A percentile compares a stretch with the other conserved stretches of the same genome.
Conservation (phyloP, 2,888 invertebrate genomes). For the Masnerella sp. region DNA sequence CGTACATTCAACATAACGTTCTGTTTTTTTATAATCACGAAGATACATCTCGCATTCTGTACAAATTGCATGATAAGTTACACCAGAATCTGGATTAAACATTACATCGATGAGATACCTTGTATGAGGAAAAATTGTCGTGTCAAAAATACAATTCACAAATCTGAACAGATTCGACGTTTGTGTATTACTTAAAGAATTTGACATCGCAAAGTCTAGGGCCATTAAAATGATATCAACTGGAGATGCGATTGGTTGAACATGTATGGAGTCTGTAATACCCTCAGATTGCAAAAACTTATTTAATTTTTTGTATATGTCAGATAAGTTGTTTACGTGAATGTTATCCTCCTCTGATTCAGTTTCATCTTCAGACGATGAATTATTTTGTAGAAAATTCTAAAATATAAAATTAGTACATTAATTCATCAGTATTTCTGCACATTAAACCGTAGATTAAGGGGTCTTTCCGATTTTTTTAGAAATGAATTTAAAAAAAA, state of each 20-base stretch:
- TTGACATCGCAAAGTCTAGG: background rate
- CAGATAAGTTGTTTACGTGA: no score
- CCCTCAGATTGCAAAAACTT: background rate
- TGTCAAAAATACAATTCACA: background rate
- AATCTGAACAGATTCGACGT: background rate
- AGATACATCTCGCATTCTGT: background rate
- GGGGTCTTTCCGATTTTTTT: no score
- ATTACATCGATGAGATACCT: background rate
- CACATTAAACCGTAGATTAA: no score
- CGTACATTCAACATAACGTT: background rate
- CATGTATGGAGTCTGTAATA: background rate
- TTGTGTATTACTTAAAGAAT: background rate
- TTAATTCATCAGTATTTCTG: no score
- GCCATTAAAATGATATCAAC: background rate
- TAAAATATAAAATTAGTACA: no score
- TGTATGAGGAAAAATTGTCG: background rate
- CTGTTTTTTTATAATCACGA: background rate
- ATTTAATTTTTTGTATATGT: background rate
- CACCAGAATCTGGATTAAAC: background rate
- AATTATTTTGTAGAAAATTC: no score
- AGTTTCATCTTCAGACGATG: no score
- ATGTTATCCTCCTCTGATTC: no score
- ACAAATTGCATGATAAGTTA: conserved; percentile 1
- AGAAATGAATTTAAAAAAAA: no score
- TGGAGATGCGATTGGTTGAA: background rate